A percentile compares a stretch with the other conserved stretches of the same genome.
phyloP scores from a whole-genome alignment of 2,797 vertebrate genomes.

The Spinibarbus caldwelli region DNA sequence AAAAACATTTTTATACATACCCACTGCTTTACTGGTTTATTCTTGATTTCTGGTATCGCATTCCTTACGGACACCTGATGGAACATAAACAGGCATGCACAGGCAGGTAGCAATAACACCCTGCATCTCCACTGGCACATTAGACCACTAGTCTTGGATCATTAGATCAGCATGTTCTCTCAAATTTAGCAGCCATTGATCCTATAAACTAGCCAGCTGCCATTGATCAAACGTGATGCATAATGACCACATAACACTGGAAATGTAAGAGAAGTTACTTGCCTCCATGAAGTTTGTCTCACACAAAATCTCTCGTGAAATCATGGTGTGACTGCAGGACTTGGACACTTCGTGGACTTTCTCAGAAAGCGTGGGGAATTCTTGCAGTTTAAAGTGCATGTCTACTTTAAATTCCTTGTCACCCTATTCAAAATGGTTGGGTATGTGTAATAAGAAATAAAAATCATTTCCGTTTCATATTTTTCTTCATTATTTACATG shows the following conservation, averaged over 20 bases:
- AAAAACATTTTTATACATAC: background rate
- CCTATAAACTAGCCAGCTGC: too few relatives aligned
- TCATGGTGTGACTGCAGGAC: conserved; percentile 19
- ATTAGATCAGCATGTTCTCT: too few relatives aligned
- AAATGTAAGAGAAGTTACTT: conserved; percentile 5
- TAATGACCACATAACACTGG: too few relatives aligned
- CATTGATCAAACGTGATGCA: too few relatives aligned
- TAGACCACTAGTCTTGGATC: background rate
- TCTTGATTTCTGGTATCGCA: conserved; percentile 13
- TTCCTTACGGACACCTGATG: conserved; percentile 25
- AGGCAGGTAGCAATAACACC: background rate
- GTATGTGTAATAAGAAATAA: background rate
- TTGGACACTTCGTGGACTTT: conserved; percentile 2
- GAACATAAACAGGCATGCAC: background rate
- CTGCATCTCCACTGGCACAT: background rate
- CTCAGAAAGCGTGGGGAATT: background rate
- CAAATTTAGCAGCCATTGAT: too few relatives aligned
- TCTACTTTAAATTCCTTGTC: background rate
- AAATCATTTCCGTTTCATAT: background rate
- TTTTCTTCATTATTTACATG: background rate
- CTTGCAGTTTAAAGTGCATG: conserved; percentile 21
- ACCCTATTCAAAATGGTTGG: background rate
- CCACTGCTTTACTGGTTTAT: too few relatives aligned
- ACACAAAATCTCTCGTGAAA: conserved; percentile 36
- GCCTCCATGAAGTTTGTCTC: conserved; percentile 43